Evolutionary conservation across 92 coral and sea anemone species (phyloP), one percentile per base, ranked within the genome.

Genomic region (Anthopleura xanthogrammica): DNA sequence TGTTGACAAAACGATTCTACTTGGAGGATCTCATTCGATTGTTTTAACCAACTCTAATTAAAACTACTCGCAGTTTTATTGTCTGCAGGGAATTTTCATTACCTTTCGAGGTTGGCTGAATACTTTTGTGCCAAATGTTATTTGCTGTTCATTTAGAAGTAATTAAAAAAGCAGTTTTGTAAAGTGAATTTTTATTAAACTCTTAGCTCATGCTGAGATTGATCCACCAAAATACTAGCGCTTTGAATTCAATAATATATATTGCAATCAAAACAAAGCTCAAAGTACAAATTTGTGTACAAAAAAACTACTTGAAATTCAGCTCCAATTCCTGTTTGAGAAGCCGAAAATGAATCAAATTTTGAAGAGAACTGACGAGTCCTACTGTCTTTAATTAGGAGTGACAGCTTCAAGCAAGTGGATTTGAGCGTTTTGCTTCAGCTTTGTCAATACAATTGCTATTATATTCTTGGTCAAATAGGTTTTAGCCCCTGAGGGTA

Each of bases 391-490:
- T 68, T 68, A 68, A 68, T 68, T 68, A 68, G 6, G 42, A 68
- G 29, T 68, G 74, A 68, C 74, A 68, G 6, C 7, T 68, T 68
- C 42, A 5, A 10, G 74, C 41, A 36, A 29, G 41, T 68, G 74
- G 74, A 68, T 24, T 68, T 68, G 14, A 29, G 74, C 74, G 74
- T 68, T 68, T 36, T 68, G 42, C 7, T 29, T 68, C 54, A 36
- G 74, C 42, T 68, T 68, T 68, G 74, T 68, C 42, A 68, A 29
- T 68, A 68, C 74, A 29, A 68, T 68, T 68, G 74, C 74, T 68
- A 68, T 68, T 68, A 68, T 68, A 68, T 68, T 68, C 74, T 12
- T 68, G 74, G 1, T 68, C 74, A 68, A 68, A 68, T 68, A 68
- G 42, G 74, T 13, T 68, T 36, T 68, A 68, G 74, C 74, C 74